A percentile compares a stretch with the other conserved stretches of the same genome.
phyloP scores from a whole-genome alignment of 2,888 invertebrate species.

The Pheosia gnoma region DNA sequence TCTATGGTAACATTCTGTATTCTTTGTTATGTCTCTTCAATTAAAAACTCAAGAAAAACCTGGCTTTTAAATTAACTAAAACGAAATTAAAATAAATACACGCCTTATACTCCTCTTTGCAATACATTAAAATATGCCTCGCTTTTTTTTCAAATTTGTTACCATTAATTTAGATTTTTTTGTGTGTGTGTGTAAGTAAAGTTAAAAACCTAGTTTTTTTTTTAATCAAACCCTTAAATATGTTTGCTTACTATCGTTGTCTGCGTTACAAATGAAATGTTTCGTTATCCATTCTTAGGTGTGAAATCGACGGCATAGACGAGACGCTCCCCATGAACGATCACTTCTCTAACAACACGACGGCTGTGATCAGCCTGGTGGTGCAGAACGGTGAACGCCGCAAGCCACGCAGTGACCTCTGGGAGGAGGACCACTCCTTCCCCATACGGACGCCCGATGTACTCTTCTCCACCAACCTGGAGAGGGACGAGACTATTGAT shows the following conservation, averaged over 20 bases:
- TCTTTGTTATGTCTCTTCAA: too few species aligned
- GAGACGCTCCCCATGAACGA: conserved; percentile 86
- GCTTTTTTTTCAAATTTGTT: too few species aligned
- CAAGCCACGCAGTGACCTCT: conserved; percentile 88
- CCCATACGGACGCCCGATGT: conserved; percentile 76
- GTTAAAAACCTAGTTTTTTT: too few species aligned
- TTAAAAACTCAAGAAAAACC: too few species aligned
- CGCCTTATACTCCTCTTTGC: too few species aligned
- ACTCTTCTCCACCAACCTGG: conserved; percentile 90
- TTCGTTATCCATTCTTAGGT: conserved; percentile 63
- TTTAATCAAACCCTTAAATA: too few species aligned
- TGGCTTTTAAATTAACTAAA: too few species aligned
- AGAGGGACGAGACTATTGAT: conserved; percentile 92
- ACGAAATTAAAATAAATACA: too few species aligned
- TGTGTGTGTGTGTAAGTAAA: too few species aligned
- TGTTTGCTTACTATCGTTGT: background rate
- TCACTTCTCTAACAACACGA: conserved; percentile 88
- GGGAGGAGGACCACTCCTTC: conserved; percentile 88
- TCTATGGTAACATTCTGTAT: too few species aligned
- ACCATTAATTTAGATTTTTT: too few species aligned
- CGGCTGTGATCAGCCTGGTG: conserved; percentile 87
- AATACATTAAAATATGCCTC: too few species aligned
- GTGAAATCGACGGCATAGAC: conserved; percentile 92
- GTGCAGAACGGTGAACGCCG: conserved; percentile 88
- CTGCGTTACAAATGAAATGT: background rate